Percentiles rank a stretch among this genome's conserved stretches.
Conservation (phyloP, 2,113 vertebrate genomes). For the Hippoglossus stenolepis region DNA sequence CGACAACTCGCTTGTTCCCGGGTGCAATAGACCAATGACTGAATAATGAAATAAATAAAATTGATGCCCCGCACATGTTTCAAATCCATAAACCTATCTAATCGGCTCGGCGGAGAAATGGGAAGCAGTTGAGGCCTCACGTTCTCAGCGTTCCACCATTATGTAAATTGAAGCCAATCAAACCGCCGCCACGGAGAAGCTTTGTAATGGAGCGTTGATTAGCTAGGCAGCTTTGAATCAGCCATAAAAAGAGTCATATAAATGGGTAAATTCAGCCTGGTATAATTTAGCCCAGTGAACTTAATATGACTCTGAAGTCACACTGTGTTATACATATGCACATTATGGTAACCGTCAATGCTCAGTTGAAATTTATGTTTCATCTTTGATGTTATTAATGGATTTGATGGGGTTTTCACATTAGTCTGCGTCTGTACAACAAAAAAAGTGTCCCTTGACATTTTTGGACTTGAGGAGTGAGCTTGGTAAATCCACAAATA, state of each 20-base stretch:
- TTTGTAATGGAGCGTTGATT: constrained; percentile 79
- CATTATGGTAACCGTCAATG: constrained; percentile 54
- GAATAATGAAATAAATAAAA: constrained; percentile 81
- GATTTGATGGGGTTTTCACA: constrained; percentile 42
- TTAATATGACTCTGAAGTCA: constrained; percentile 77
- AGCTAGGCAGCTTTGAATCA: constrained; percentile 76
- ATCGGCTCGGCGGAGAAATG: constrained; percentile 70
- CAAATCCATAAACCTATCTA: constrained; percentile 78
- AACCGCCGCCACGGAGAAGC: constrained; percentile 74
- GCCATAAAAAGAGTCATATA: constrained; percentile 81
- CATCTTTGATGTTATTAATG: constrained; percentile 62
- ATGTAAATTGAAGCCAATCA: constrained; percentile 83
- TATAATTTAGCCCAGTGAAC: constrained; percentile 77
- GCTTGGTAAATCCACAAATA: constrained; percentile 5
- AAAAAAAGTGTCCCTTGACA: constrained; percentile 38
- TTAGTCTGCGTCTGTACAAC: constrained; percentile 19
- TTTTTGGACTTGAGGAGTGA: constrained; percentile 19
- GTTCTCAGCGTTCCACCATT: constrained; percentile 76
- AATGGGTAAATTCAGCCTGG: constrained; percentile 73
- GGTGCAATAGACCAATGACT: constrained; percentile 70
- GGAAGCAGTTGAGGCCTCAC: constrained; percentile 71
- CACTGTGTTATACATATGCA: constrained; percentile 68
- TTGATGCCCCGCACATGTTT: constrained; percentile 65
- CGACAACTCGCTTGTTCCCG: constrained; percentile 58
- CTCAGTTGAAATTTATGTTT: constrained; percentile 48